Evolutionary conservation across 2,797 vertebrate species (phyloP).

Genomic region (Galagoides demidoff): DNA sequence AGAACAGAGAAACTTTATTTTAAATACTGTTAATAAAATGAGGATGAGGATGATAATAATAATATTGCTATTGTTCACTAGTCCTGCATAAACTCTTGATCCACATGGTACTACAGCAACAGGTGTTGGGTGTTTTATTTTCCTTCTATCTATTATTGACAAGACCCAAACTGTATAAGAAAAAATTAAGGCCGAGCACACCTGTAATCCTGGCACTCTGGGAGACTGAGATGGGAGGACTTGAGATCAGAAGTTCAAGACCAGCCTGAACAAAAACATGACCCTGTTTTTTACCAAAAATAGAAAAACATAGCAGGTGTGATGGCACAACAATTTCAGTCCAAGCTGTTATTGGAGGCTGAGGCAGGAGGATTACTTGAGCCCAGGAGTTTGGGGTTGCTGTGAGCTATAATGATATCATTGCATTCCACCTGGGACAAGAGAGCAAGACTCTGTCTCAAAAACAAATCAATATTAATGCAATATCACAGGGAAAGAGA

Average conservation of each 20-base stretch:
- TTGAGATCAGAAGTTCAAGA: too few relatives aligned
- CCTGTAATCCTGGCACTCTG: too few relatives aligned
- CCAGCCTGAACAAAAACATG: too few relatives aligned
- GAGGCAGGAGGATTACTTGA: too few relatives aligned
- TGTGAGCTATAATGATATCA: too few relatives aligned
- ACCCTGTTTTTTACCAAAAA: too few relatives aligned
- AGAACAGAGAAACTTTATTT: background rate
- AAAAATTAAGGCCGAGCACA: background rate
- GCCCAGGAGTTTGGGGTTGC: too few relatives aligned
- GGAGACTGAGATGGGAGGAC: too few relatives aligned
- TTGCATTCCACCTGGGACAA: too few relatives aligned
- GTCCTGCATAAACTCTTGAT: background rate
- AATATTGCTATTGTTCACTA: background rate
- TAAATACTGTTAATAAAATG: background rate
- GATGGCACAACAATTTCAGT: too few relatives aligned
- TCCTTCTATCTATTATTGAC: constrained; percentile 8
- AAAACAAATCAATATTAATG: background rate
- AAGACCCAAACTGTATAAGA: constrained; percentile 13
- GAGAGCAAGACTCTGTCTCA: background rate
- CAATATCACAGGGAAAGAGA: background rate
- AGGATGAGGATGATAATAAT: background rate
- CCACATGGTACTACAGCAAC: background rate
- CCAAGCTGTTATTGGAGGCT: too few relatives aligned
- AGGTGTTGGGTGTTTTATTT: background rate
- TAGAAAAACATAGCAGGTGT: too few relatives aligned